Conservation (phyloP, 2,888 invertebrate species). For the Philereme vetulata region DNA sequence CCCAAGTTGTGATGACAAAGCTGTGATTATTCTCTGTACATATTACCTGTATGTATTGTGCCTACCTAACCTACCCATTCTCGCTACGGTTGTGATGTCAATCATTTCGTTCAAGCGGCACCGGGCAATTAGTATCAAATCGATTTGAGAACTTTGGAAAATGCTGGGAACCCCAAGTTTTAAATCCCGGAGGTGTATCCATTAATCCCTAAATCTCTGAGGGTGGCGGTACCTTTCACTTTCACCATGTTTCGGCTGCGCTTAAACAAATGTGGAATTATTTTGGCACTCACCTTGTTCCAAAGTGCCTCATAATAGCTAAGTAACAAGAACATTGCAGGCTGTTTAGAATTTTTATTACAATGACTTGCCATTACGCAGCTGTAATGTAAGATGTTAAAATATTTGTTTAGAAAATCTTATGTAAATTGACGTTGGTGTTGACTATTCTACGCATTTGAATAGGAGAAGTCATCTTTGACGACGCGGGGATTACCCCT, state of each 20-base stretch:
- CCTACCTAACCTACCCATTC: not conserved
- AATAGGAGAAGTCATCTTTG: conserved; percentile 45
- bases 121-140: conserved; percentile 31
- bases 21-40: too few species aligned
- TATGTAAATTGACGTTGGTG: not conserved
- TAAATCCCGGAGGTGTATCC: conserved; percentile 62
- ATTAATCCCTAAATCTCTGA: conserved; percentile 69
- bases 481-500: conserved; percentile 47
- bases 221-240: conserved; percentile 50
- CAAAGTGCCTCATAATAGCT: conserved; percentile 4
- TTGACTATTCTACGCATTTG: conserved; percentile 21
- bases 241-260: conserved; percentile 33
- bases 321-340: conserved; percentile 13
- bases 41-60: too few species aligned
- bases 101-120: conserved; percentile 12
- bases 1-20: too few species aligned
- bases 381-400: not conserved
- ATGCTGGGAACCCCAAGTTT: conserved; percentile 57
- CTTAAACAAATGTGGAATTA: conserved; percentile 11
- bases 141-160: conserved; percentile 53
- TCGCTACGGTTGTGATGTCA: conserved; percentile 9
- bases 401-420: not conserved
- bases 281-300: conserved; percentile 13
- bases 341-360: conserved; percentile 10
- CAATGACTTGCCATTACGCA: conserved; percentile 1